Conservation (phyloP, 2,113 vertebrate genomes). For the pig (Sus scrofa) region T2T-Sscrofa CM000817.6:35544001-35544500, state of each 20-base stretch:
- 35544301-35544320: not conserved
- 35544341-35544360: not conserved
- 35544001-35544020: not conserved
- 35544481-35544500: not conserved
- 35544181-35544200: conserved; percentile 67
- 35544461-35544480: not conserved
- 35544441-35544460: accelerated
- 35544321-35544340: not conserved
- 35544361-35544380: not conserved
- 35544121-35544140: conserved; percentile 61
- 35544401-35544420: not conserved
- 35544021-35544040: not conserved
- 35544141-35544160: conserved; percentile 71
- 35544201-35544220: conserved; percentile 45
- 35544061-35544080: conserved; percentile 54
- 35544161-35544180: conserved; percentile 68
- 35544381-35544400: accelerated
- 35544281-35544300: not conserved
- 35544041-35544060: not conserved
- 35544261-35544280: conserved; percentile 76
- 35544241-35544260: not conserved
- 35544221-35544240: conserved; percentile 63
- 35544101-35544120: conserved; percentile 79
- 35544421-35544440: not conserved
- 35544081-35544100: conserved; percentile 75